A percentile compares a stretch with the other conserved stretches of the same genome.
phyloP scores from a whole-genome alignment of 2,113 vertebrate species.

The Euleptes europaea region DNA sequence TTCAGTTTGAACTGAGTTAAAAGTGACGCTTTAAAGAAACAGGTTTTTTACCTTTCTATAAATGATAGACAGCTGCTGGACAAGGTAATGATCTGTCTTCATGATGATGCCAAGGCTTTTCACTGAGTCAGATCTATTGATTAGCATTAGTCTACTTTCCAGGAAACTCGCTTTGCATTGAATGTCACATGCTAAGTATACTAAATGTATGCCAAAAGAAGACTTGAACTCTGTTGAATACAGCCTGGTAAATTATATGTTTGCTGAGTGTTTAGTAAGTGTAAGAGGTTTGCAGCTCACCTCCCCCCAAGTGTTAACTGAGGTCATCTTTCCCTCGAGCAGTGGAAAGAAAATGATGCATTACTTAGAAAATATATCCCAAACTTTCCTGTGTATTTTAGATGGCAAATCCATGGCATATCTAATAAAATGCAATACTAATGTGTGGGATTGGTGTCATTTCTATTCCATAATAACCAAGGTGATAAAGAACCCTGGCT shows the following conservation, averaged over 20 bases:
- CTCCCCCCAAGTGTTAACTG: conserved; percentile 31
- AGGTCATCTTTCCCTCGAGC: conserved; percentile 48
- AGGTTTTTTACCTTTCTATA: conserved; percentile 48
- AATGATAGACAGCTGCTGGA: conserved; percentile 63
- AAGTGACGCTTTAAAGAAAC: conserved; percentile 59
- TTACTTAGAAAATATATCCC: conserved; percentile 11
- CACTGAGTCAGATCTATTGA: conserved; percentile 68
- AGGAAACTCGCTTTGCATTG: conserved; percentile 62
- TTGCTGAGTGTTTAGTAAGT: conserved; percentile 61
- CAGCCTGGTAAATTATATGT: conserved; percentile 71
- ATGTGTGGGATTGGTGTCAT: conserved; percentile 10
- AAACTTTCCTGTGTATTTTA: conserved; percentile 15
- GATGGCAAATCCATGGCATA: conserved; percentile 9
- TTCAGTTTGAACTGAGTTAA: conserved; percentile 58
- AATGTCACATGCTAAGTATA: conserved; percentile 51
- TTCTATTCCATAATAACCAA: conserved; percentile 8
- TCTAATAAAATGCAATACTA: conserved; percentile 17
- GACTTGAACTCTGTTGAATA: conserved; percentile 66
- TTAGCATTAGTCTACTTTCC: conserved; percentile 64
- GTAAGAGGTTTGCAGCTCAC: conserved; percentile 51
- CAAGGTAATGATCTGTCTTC: conserved; percentile 65
- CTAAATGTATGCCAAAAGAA: conserved; percentile 51
- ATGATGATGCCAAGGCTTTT: conserved; percentile 66
- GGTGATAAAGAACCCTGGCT: background rate
- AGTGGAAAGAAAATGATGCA: conserved; percentile 38